Evolutionary conservation across 2,888 invertebrate genomes (phyloP).

Genomic region (Piscicola geometra): DNA sequence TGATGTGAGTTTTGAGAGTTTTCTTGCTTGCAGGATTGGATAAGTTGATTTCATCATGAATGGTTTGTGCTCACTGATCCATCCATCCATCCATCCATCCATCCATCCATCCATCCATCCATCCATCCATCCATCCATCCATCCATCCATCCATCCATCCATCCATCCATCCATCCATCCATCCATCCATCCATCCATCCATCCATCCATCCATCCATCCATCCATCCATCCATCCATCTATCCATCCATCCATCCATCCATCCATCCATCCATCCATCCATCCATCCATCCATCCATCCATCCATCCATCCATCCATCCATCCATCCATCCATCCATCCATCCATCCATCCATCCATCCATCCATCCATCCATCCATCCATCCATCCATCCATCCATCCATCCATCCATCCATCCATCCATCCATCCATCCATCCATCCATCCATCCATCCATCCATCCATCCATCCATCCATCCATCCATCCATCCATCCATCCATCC

Average conservation of each 20-base stretch:
- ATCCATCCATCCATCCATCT: constrained; percentile 10
- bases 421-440: not conserved
- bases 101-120: constrained; percentile 19
- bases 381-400: not conserved
- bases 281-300: constrained; percentile 8
- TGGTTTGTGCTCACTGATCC: too few relatives aligned
- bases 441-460: not conserved
- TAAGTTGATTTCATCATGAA: too few relatives aligned
- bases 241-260: not conserved
- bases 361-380: not conserved
- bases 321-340: constrained; percentile 5
- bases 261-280: constrained; percentile 1
- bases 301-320: constrained; percentile 4
- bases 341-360: constrained; percentile 1
- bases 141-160: constrained; percentile 14
- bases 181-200: not conserved
- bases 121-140: constrained; percentile 15
- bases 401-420: not conserved
- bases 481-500: not conserved
- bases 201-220: not conserved
- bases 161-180: constrained; percentile 2
- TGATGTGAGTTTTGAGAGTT: too few relatives aligned
- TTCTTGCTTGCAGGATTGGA: too few relatives aligned
- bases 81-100: constrained; percentile 15
- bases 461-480: not conserved